These are phyloP conservation scores for Drosophila subsilvestris DNA, from an alignment of 2,888 invertebrate genomes.

Conservation along the genomic window DNA sequence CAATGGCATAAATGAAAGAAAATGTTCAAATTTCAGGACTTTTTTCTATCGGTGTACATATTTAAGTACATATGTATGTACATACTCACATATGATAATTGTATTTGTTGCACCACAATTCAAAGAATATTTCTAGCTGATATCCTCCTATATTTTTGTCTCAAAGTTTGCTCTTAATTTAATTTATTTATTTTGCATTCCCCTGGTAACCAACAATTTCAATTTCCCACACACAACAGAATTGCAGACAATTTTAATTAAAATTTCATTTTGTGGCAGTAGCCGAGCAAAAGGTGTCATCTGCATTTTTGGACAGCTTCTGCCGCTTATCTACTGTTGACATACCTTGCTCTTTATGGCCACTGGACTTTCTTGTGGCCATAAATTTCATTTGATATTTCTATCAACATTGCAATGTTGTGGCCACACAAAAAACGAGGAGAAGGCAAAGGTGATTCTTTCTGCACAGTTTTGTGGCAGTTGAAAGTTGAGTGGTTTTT, in stretches of 20 bases:
- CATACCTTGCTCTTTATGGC: conserved; percentile 77
- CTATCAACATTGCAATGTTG: conserved; percentile 48
- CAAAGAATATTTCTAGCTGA: background rate
- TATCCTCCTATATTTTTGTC: background rate
- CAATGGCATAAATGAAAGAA: too few species aligned
- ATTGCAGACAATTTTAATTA: conserved; percentile 27
- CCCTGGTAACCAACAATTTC: conserved; percentile 10
- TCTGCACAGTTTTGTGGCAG: conserved; percentile 18
- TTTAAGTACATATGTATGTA: too few species aligned
- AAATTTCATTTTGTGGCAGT: conserved; percentile 25
- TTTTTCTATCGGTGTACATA: too few species aligned
- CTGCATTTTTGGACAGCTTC: conserved; percentile 51
- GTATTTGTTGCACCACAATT: background rate
- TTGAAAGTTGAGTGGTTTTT: conserved; percentile 30
- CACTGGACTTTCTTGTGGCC: background rate
- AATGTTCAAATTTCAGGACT: too few species aligned
- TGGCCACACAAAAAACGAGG: conserved; percentile 1
- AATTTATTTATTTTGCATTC: conserved; percentile 10
- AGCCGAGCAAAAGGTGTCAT: conserved; percentile 54
- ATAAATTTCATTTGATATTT: conserved; percentile 71
- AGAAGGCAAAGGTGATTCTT: conserved; percentile 1
- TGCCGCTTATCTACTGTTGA: conserved; percentile 72
- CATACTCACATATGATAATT: background rate
- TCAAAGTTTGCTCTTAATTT: background rate
- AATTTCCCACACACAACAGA: conserved; percentile 42